These are phyloP conservation scores for Chaenocephalus aceratus DNA, from an alignment of 2,113 vertebrate species.

Conservation along the genomic window DNA sequence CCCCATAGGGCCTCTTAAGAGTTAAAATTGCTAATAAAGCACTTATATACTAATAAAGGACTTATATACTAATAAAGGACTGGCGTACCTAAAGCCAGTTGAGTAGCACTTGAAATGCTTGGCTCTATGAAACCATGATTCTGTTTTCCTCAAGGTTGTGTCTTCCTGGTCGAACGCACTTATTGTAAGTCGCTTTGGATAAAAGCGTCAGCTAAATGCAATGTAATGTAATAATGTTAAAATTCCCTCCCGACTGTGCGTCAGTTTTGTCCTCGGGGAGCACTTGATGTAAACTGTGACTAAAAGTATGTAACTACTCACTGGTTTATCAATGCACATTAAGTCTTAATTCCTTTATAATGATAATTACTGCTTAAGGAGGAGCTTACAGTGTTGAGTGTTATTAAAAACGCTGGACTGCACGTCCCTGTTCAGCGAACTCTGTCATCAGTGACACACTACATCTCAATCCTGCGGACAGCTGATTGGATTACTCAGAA, in stretches of 20 bases:
- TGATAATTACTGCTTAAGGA: slow-evolving; percentile 74
- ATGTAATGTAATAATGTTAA: no score
- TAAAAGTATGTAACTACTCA: slow-evolving; percentile 42
- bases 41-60: no score
- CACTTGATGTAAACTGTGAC: slow-evolving; percentile 60
- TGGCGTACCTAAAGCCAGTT: no score
- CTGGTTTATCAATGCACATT: slow-evolving; percentile 71
- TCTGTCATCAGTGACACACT: slow-evolving; percentile 78
- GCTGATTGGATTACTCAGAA: slow-evolving; percentile 85
- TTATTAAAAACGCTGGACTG: slow-evolving; percentile 76
- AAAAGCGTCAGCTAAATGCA: no score
- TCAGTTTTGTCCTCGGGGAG: slow-evolving; percentile 46
- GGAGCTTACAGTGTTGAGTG: slow-evolving; percentile 60
- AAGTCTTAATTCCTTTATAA: slow-evolving; percentile 72
- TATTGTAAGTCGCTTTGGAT: no score
- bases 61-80: no score
- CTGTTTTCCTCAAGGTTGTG: no score
- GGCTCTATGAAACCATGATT: no score
- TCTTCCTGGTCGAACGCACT: no score
- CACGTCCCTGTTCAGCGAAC: slow-evolving; percentile 56
- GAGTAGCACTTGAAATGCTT: no score
- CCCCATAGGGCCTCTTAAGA: no score
- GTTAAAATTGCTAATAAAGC: no score
- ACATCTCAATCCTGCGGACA: slow-evolving; percentile 77
- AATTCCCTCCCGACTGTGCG: neutral